A percentile compares a stretch with the other conserved stretches of the same genome.
phyloP scores from a whole-genome alignment of 1,140 invertebrate genomes.

The Copidosoma floridanum region DNA sequence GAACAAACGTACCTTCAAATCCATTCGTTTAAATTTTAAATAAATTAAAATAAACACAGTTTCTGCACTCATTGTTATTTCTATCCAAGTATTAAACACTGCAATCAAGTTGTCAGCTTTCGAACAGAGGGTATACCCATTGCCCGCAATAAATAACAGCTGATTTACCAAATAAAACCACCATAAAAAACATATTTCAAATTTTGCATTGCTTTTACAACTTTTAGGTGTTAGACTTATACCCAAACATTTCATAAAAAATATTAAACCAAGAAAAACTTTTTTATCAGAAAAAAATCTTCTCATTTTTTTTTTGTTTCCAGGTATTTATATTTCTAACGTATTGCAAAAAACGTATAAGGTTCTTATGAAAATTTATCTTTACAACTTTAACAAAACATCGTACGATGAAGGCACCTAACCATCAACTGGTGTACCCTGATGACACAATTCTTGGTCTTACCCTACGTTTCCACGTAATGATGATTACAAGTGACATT shows the following conservation, averaged over 20 bases:
- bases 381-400: too few relatives aligned
- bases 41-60: neutral
- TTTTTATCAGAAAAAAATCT: neutral
- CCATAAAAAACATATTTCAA: neutral
- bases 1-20: neutral
- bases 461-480: too few relatives aligned
- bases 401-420: too few relatives aligned
- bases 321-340: too few relatives aligned
- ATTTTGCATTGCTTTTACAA: neutral
- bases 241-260: neutral
- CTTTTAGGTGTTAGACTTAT: neutral
- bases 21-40: neutral
- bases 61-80: neutral
- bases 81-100: neutral
- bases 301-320: conserved; percentile 4
- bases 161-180: conserved; percentile 14
- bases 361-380: too few relatives aligned
- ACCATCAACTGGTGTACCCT: too few relatives aligned
- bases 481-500: too few relatives aligned
- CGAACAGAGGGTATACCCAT: neutral
- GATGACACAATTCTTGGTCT: too few relatives aligned
- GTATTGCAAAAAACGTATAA: too few relatives aligned
- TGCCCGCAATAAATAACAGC: neutral
- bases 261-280: neutral
- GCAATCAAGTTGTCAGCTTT: neutral